Evolutionary conservation across 2,113 vertebrate genomes (phyloP).

Genomic region (Bufo bufo): DNA sequence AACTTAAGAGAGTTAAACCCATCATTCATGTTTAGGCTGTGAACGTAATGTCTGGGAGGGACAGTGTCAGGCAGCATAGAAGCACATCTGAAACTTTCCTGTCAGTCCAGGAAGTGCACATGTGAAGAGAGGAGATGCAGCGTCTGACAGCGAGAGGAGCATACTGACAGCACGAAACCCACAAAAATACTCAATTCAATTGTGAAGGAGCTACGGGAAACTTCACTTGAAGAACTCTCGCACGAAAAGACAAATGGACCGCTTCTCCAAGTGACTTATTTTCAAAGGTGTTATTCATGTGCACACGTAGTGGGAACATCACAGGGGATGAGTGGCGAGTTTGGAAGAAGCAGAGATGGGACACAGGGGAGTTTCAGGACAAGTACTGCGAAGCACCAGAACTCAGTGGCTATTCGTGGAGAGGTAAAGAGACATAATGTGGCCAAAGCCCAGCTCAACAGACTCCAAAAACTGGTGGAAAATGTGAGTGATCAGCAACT

Average conservation of each 20-base stretch:
- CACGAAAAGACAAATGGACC: background rate
- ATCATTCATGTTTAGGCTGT: constrained; percentile 7
- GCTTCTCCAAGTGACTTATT: background rate
- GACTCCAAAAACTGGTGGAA: constrained; percentile 74
- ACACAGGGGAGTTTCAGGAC: constrained; percentile 68
- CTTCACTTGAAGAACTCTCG: background rate
- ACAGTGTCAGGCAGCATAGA: constrained; percentile 35
- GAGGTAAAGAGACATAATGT: constrained; percentile 77
- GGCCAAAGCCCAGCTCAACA: constrained; percentile 71
- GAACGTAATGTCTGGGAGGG: constrained; percentile 51
- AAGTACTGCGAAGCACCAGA: constrained; percentile 70
- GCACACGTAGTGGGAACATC: background rate
- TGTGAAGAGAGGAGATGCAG: constrained; percentile 23
- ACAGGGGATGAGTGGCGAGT: constrained; percentile 30
- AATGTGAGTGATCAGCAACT: constrained; percentile 73
- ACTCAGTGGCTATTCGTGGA: constrained; percentile 74
- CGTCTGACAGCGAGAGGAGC: constrained; percentile 12
- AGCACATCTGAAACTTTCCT: constrained; percentile 53
- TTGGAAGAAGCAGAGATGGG: constrained; percentile 38
- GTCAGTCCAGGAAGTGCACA: constrained; percentile 36
- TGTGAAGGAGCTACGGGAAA: background rate
- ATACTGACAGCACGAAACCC: background rate
- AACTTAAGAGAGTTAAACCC: background rate
- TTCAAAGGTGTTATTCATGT: constrained; percentile 16
- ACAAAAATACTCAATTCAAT: background rate